Base-by-base conservation (phyloP, 2,888 invertebrate species). In the Cinara cedri region DNA sequence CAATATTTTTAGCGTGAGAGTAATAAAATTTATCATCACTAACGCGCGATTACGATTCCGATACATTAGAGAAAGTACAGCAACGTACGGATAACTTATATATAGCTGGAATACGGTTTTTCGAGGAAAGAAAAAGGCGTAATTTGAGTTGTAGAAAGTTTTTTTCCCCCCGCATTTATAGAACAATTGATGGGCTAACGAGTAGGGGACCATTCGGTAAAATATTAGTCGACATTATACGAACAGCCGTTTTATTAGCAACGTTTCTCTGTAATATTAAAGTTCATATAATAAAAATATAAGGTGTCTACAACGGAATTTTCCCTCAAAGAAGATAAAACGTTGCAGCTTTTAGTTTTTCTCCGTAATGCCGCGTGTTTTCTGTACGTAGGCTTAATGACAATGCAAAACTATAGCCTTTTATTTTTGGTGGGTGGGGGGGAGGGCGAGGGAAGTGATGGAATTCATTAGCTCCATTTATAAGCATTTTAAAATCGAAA, bases 131-230 rank as follows among this genome's bases (percentile, higher is more conserved):
- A 51, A 63, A 63, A 62, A 19, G 51, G 26, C 72, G 21, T 63
- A 34, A 51, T 63, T 74, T 34, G 34, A 9, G 26, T 51, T n/a
- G n/a, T 34, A 6, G 10, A 51, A 74, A 51, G 62, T 72, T 72
- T 72, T 14, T n/a, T 11, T 11, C 11, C 16, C n/a, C 11, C 13
- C 14, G 21, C 42, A 4, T 16, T 16, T 34, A 74, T 21, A 42
- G 49, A 26, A 74, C 72, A 74, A 74, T 62, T 51, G 72, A 21
- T 49, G 72, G 49, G 16, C 62, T 74, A 74, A 74, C 72, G 62
- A 72, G 62, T 16, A 19, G 14, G 26, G 26, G 46, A 60, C 72
- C 6, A 11, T 24, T 6, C 3, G 72, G 49, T n/a, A 34, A 62
- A 34, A 34, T 34, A 72, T 34, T n/a, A 72, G 72, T 49, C 19